Evolutionary conservation across 2,113 vertebrate species (phyloP), one percentile per base, ranked within the genome.

Genomic region (Spermophilus dauricus): DNA sequence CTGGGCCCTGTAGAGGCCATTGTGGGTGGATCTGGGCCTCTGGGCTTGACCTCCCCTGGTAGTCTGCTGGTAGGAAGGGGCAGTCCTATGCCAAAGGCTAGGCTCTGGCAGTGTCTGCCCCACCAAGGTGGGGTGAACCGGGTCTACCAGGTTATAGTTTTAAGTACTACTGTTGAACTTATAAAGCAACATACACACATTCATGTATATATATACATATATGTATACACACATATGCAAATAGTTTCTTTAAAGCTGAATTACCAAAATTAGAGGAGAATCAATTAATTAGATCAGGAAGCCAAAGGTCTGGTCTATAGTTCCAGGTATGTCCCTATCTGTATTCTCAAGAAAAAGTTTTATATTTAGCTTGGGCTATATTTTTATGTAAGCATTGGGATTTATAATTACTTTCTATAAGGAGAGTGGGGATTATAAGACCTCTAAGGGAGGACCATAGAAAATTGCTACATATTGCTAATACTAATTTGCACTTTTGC

Each of bases 351-450:
- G 20, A 4, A 77, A 70, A 48, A 56, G 3, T n/a, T 70, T 65
- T n/a, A 70, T 32, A 20, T 1, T 34, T 24, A 76, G 5, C 10
- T 12, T 56, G 11, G 45, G 8, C 24, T 70, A 63, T 32, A n/a
- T 2, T 30, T 86, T 28, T 73, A 48, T 75, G 2, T 34, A 20
- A 61, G 6, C 3, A 28, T n/a, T 89, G 37, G 7, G 11, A 72
- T 48, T 0, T 63, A 24, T 32, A 53, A 53, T n/a, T 75, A 81
- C 5, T 28, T 75, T 58, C 8, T 22, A 42, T 1, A 48, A 18
- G 1, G 17, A 2, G 10, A 16, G 13, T 45, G 45, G 8, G 3
- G n/a, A 45, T 5, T 45, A 0, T 20, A 69, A 20, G 2, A 51
- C 48, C 75, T 81, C 65, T 51, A 24, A n/a, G 14, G 4, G 18